These are phyloP conservation scores for Holothuria glaberrima DNA, from an alignment of 35 echinoderm and acorn worm species.

Conservation along the genomic window DNA sequence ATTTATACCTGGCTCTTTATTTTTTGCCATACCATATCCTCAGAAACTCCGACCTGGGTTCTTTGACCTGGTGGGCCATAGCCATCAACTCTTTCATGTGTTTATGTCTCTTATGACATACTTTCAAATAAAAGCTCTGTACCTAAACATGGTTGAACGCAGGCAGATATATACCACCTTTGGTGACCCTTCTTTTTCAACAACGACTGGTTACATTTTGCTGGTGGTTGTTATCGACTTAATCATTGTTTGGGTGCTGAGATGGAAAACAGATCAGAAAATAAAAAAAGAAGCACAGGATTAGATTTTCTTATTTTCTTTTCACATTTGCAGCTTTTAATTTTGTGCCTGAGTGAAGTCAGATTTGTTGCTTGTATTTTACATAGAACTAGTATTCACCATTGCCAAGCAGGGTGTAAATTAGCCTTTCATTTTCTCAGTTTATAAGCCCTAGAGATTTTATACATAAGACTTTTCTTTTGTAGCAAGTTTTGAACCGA, in stretches of 20 bases:
- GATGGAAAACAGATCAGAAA: constrained; percentile 68
- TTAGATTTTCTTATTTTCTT: not conserved
- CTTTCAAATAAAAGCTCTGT: constrained; percentile 72
- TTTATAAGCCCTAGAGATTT: no score
- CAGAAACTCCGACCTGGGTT: constrained; percentile 81
- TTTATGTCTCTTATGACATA: constrained; percentile 80
- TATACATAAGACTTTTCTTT: no score
- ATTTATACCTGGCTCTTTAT: constrained; percentile 68
- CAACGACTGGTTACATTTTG: constrained; percentile 54
- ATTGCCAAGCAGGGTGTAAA: no score
- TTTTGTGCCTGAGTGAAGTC: no score
- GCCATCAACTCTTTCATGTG: constrained; percentile 92
- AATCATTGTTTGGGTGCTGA: constrained; percentile 60
- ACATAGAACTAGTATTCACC: no score
- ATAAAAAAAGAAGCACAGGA: constrained; percentile 49
- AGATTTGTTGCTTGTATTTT: no score
- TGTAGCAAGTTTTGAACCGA: no score
- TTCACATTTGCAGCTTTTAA: no score
- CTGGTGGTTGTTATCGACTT: constrained; percentile 58
- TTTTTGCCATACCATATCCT: constrained; percentile 87
- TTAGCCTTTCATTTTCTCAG: no score
- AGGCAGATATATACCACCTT: constrained; percentile 55
- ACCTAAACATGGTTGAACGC: constrained; percentile 62
- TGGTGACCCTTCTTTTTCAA: constrained; percentile 34
- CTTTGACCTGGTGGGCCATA: constrained; percentile 86